These are phyloP conservation scores for Liodrosophila aerea DNA, from an alignment of 2,888 invertebrate species.

Conservation along the genomic window DNA sequence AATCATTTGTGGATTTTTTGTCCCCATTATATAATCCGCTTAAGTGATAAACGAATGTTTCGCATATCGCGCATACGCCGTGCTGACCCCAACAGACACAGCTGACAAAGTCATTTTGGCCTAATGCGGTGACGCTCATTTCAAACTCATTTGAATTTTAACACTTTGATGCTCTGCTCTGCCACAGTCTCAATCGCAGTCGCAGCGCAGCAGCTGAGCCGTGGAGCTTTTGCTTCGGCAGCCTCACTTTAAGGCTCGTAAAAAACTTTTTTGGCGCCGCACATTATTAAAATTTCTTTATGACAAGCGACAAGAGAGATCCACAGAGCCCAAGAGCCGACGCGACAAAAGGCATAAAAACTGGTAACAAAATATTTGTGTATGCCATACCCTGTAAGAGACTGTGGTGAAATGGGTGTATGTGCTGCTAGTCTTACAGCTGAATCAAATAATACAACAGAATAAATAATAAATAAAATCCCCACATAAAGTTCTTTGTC, in stretches of 20 bases:
- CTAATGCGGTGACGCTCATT: constrained; percentile 55
- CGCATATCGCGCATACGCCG: constrained; percentile 58
- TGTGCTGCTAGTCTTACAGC: neutral
- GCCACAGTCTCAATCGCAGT: constrained; percentile 14
- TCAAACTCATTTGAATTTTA: constrained; percentile 73
- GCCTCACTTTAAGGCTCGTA: constrained; percentile 59
- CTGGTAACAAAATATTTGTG: constrained; percentile 76
- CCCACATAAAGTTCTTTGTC: too few species aligned
- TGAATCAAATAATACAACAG: neutral
- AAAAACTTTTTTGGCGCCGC: constrained; percentile 76
- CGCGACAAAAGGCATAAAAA: constrained; percentile 77
- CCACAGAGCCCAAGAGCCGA: constrained; percentile 46
- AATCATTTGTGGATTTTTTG: constrained; percentile 6
- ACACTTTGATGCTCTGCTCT: constrained; percentile 74
- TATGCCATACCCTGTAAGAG: constrained; percentile 28
- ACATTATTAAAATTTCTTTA: constrained; percentile 78
- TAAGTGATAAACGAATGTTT: constrained; percentile 37
- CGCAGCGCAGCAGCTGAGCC: neutral
- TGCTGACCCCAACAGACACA: constrained; percentile 49
- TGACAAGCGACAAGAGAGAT: constrained; percentile 65
- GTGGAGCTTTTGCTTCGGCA: constrained; percentile 24
- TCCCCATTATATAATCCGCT: constrained; percentile 36
- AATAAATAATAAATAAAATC: too few species aligned
- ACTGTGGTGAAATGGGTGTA: neutral
- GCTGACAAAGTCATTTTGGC: constrained; percentile 53